phyloP scores from a whole-genome alignment of 1,140 invertebrate species.

The Drosophila parvula region DNA sequence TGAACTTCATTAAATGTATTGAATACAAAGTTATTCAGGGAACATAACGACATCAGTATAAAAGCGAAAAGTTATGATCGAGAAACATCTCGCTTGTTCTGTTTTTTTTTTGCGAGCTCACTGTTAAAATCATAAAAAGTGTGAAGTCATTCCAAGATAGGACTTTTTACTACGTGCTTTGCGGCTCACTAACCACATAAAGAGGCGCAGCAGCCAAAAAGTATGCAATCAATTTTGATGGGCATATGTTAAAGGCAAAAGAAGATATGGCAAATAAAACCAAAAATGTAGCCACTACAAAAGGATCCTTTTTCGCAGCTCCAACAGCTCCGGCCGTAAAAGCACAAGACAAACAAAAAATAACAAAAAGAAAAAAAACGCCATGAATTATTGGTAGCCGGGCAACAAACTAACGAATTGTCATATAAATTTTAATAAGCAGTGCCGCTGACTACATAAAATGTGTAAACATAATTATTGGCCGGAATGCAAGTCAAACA shows the following conservation, averaged over 20 bases:
- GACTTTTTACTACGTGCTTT: constrained; percentile 43
- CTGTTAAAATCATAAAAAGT: constrained; percentile 59
- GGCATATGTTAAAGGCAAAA: constrained; percentile 53
- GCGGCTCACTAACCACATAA: constrained; percentile 57
- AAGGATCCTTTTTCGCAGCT: neutral
- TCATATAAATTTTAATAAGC: constrained; percentile 71
- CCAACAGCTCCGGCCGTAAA: constrained; percentile 26
- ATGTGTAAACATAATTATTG: constrained; percentile 65
- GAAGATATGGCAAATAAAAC: constrained; percentile 12
- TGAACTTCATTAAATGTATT: constrained; percentile 5
- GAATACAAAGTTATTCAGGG: constrained; percentile 10
- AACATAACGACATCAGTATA: constrained; percentile 4
- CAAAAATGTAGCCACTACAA: constrained; percentile 36
- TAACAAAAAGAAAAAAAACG: constrained; percentile 9
- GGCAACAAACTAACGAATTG: constrained; percentile 55
- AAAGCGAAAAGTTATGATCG: constrained; percentile 16
- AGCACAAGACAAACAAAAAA: constrained; percentile 38
- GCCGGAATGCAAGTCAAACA: constrained; percentile 59
- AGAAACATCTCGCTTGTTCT: constrained; percentile 10
- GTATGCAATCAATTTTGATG: constrained; percentile 66
- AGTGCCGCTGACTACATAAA: constrained; percentile 45
- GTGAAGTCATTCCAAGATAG: constrained; percentile 7
- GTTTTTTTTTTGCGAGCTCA: constrained; percentile 1
- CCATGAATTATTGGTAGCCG: constrained; percentile 46
- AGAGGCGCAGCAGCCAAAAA: constrained; percentile 29